phyloP scores from a whole-genome alignment of 1,140 invertebrate species.

The Drosophila paulistorum region DNA sequence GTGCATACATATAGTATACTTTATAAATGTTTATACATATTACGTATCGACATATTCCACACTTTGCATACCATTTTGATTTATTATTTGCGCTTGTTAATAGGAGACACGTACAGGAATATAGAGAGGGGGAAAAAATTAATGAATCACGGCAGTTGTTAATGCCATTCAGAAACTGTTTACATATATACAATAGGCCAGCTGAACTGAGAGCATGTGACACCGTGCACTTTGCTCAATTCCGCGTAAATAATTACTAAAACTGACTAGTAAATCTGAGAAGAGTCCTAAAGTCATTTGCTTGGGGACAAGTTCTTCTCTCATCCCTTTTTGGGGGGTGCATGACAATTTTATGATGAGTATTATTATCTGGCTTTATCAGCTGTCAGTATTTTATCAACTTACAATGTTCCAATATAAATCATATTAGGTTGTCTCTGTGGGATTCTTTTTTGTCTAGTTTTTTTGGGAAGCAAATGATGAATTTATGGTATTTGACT shows the following conservation, averaged over 20 bases:
- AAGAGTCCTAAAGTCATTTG: not conserved
- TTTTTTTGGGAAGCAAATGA: conserved; percentile 12
- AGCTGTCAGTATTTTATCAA: conserved; percentile 44
- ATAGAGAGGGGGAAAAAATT: conserved; percentile 15
- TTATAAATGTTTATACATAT: conserved; percentile 12
- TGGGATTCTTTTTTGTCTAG: no score
- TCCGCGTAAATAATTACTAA: conserved; percentile 28
- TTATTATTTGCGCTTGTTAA: conserved; percentile 35
- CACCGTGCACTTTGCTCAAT: conserved; percentile 63
- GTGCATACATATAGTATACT: not conserved
- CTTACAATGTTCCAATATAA: conserved; percentile 30
- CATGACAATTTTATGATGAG: conserved; percentile 36
- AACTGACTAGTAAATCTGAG: not conserved
- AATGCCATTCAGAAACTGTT: conserved; percentile 37
- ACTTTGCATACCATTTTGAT: conserved; percentile 55
- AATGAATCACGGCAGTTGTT: conserved; percentile 54
- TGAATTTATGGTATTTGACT: conserved; percentile 27
- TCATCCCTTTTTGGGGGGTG: not conserved
- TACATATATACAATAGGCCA: conserved; percentile 30
- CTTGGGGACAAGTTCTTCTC: conserved; percentile 6
- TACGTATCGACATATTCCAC: conserved; percentile 2
- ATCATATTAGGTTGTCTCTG: conserved; percentile 19
- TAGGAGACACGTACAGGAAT: conserved; percentile 23
- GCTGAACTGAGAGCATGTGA: conserved; percentile 53
- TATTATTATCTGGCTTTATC: conserved; percentile 51